phyloP scores from a whole-genome alignment of 2,113 vertebrate species.

The Alethe castanea region DNA sequence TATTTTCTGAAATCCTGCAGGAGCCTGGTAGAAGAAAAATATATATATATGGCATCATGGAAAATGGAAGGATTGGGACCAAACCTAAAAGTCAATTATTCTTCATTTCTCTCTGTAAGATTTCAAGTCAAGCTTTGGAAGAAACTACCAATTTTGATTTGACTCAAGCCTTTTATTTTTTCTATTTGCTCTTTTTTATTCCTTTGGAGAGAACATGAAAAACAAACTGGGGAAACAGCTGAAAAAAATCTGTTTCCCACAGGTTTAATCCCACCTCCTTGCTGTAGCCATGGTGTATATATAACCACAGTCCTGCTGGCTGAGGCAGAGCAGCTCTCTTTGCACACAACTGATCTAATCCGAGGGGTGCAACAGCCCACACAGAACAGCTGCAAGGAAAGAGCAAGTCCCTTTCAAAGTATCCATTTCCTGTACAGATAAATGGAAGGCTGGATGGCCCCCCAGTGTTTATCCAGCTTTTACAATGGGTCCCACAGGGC shows the following conservation, averaged over 20 bases:
- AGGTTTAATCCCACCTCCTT: neutral
- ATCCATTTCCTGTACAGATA: neutral
- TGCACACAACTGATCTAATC: neutral
- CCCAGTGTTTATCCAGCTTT: neutral
- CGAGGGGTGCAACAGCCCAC: neutral
- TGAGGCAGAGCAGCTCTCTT: neutral
- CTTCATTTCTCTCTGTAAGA: neutral
- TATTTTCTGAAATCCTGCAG: neutral
- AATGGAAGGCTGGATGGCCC: neutral
- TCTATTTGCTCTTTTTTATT: neutral
- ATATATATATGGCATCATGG: neutral
- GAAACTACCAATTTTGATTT: neutral
- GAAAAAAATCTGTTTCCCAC: neutral
- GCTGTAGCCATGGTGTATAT: neutral
- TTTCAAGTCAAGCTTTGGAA: neutral
- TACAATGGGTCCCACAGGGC: neutral
- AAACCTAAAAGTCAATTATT: neutral
- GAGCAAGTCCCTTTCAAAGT: neutral
- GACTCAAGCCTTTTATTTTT: neutral
- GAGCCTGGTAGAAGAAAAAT: neutral
- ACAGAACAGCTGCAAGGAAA: neutral
- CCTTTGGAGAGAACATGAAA: neutral
- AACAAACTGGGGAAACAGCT: neutral
- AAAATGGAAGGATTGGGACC: neutral
- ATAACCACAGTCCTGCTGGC: neutral